Conservation (phyloP, 1,140 invertebrate species). For the Holcopasites calliopsidis region DNA sequence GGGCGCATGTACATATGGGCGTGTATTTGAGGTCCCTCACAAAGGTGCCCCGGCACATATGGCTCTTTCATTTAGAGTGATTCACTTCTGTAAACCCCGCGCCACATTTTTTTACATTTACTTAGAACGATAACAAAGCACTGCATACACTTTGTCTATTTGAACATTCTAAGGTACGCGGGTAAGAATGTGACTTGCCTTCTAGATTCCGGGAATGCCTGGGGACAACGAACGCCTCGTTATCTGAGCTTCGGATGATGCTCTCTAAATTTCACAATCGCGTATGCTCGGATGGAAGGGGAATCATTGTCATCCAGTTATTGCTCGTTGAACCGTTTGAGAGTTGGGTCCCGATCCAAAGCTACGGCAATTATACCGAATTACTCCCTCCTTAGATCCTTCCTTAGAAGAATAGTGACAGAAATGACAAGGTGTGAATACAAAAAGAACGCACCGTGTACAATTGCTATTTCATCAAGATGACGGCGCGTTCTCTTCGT, state of each 20-base stretch:
- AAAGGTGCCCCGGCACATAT: background rate
- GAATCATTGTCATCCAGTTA: constrained; percentile 1
- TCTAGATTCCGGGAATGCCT: constrained; percentile 17
- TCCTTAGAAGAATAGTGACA: too few relatives aligned
- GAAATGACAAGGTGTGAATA: too few relatives aligned
- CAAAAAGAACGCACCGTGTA: too few relatives aligned
- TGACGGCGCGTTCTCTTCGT: too few relatives aligned
- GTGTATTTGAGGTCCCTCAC: constrained; percentile 19
- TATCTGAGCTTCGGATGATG: constrained; percentile 13
- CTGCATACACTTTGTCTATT: constrained; percentile 19
- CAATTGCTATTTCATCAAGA: too few relatives aligned
- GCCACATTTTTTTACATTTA: constrained; percentile 47
- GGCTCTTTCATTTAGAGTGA: constrained; percentile 52
- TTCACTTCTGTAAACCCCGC: constrained; percentile 51
- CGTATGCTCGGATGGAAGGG: background rate
- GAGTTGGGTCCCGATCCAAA: too few relatives aligned
- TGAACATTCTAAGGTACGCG: constrained; percentile 40
- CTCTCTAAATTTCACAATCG: background rate
- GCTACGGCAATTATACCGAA: too few relatives aligned
- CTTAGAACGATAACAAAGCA: constrained; percentile 52
- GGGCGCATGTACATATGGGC: constrained; percentile 2
- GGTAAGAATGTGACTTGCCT: constrained; percentile 21
- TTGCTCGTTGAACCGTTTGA: background rate
- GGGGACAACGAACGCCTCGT: constrained; percentile 8
- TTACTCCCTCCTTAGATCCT: too few relatives aligned